Conservation (phyloP, 2,113 vertebrate species). For the Lepus timidus region DNA sequence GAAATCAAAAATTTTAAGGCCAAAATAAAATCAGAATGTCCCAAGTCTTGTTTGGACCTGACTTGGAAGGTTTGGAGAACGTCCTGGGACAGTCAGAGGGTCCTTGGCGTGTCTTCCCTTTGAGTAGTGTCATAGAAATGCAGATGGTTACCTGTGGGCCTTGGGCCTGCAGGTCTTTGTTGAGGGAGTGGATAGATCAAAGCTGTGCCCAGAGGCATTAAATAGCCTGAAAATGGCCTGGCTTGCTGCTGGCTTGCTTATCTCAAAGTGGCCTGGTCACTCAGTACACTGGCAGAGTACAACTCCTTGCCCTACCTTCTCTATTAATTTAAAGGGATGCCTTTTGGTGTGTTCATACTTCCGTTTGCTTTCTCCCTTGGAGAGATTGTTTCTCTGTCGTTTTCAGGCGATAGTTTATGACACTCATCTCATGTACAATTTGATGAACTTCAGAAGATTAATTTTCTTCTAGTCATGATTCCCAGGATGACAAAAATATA, state of each 20-base stretch:
- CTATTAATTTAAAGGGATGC: not conserved
- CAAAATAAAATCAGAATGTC: not conserved
- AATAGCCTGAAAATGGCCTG: not conserved
- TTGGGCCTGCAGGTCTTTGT: not conserved
- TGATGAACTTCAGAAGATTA: slow-evolving; percentile 41
- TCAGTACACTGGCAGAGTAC: not conserved
- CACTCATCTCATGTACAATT: slow-evolving; percentile 61
- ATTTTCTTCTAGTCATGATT: slow-evolving; percentile 56
- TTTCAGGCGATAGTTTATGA: slow-evolving; percentile 27
- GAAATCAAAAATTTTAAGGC: not conserved
- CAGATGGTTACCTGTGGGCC: fast-evolving
- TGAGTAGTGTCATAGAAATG: not conserved
- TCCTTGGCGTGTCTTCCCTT: fast-evolving
- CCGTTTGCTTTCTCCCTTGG: not conserved
- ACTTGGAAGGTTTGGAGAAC: not conserved
- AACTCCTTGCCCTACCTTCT: not conserved
- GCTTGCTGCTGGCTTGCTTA: not conserved
- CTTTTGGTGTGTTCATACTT: not conserved
- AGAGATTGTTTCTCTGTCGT: not conserved
- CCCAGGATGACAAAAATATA: slow-evolving; percentile 44
- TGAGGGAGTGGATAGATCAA: not conserved
- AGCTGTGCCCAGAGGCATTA: not conserved
- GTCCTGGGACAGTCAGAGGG: not conserved
- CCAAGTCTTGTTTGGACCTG: not conserved
- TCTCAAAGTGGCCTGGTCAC: too few species aligned